These are phyloP conservation scores for Sarcophilus harrisii DNA, from an alignment of 2,797 vertebrate genomes.

Conservation along the genomic window DNA sequence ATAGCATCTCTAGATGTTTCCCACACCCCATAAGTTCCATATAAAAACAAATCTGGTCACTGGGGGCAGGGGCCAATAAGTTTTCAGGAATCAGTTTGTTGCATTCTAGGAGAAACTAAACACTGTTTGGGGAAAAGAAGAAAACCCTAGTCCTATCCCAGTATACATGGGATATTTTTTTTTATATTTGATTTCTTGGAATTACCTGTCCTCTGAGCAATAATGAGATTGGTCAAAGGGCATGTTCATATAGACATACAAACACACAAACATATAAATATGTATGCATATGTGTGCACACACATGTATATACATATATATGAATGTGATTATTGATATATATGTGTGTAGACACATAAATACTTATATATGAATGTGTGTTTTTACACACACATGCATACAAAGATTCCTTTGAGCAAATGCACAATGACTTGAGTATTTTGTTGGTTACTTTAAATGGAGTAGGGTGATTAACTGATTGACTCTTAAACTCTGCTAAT, in stretches of 20 bases:
- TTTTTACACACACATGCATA: no score
- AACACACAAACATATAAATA: not conserved
- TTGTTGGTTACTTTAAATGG: not conserved
- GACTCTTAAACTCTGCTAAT: not conserved
- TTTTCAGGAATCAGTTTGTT: not conserved
- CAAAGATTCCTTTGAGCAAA: not conserved
- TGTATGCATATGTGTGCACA: rapidly evolving
- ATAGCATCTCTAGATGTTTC: not conserved
- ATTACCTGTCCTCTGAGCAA: not conserved
- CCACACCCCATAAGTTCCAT: not conserved
- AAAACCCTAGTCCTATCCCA: not conserved
- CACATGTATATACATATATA: rapidly evolving
- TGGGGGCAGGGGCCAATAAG: not conserved
- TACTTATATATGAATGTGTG: not conserved
- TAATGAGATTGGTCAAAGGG: not conserved
- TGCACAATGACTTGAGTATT: not conserved
- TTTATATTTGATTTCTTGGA: not conserved
- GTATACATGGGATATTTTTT: not conserved
- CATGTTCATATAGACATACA: not conserved
- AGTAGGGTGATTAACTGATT: not conserved
- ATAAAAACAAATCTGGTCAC: not conserved
- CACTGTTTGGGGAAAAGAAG: not conserved
- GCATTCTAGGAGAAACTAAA: not conserved
- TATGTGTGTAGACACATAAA: no score
- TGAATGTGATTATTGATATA: no score